phyloP scores from a whole-genome alignment of 2,113 vertebrate genomes.

The Canis aureus region DNA sequence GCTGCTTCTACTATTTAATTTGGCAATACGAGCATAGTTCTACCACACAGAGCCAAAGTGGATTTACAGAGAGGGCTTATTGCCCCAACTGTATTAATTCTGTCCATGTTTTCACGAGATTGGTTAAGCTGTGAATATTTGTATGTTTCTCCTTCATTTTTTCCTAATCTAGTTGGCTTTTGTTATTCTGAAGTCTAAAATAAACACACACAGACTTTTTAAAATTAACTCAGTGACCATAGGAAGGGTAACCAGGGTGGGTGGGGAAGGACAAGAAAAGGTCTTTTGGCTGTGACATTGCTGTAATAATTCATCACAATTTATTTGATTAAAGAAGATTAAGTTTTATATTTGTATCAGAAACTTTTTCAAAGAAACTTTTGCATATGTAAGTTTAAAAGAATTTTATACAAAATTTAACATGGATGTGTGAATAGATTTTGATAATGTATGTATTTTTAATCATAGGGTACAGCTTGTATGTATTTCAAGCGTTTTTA shows the following conservation, averaged over 20 bases:
- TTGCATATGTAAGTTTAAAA: neutral
- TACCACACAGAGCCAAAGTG: neutral
- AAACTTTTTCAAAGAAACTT: slow-evolving; percentile 34
- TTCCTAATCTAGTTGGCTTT: neutral
- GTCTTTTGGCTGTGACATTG: neutral
- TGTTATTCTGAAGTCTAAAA: slow-evolving; percentile 37
- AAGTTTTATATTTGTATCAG: neutral
- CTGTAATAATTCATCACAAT: neutral
- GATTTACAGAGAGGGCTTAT: slow-evolving; percentile 14
- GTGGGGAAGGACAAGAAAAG: neutral
- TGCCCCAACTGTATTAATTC: neutral
- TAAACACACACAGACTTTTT: neutral
- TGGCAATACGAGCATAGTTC: neutral
- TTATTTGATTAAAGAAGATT: slow-evolving; percentile 57
- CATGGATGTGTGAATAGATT: neutral
- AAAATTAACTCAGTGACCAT: neutral
- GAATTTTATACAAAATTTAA: slow-evolving; percentile 14
- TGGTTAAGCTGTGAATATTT: slow-evolving; percentile 8
- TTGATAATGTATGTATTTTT: slow-evolving; percentile 62
- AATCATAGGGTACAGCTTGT: slow-evolving; percentile 93
- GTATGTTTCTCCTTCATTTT: neutral
- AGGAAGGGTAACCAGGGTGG: neutral
- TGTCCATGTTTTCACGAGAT: neutral
- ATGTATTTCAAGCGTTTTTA: slow-evolving; percentile 99
- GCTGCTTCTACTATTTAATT: neutral